phyloP scores from a whole-genome alignment of 2,113 vertebrate species.

The Crypturellus undulatus region DNA sequence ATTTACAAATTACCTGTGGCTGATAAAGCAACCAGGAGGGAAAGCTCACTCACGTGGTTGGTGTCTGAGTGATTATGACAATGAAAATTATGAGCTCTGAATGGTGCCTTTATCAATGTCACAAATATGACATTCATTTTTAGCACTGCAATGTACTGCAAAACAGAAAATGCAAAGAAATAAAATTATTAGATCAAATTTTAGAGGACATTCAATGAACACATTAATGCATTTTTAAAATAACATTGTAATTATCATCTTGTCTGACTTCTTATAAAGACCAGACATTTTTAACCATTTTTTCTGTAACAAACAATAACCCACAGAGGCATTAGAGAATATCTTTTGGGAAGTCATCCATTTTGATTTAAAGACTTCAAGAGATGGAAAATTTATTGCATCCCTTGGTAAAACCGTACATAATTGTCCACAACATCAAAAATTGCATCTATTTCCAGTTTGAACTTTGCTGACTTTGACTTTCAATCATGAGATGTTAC shows the following conservation, averaged over 20 bases:
- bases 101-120: neutral
- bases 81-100: neutral
- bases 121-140: neutral
- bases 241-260: neutral
- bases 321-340: neutral
- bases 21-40: neutral
- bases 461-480: neutral
- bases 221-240: neutral
- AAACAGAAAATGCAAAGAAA: neutral
- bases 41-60: neutral
- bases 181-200: neutral
- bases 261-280: neutral
- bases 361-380: neutral
- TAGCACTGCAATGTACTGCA: neutral
- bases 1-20: constrained; percentile 42
- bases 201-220: neutral
- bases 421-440: neutral
- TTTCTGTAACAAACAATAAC: neutral
- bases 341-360: neutral
- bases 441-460: neutral
- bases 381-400: neutral
- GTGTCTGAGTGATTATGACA: neutral
- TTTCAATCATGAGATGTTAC: neutral
- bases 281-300: neutral
- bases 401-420: neutral